phyloP scores from a whole-genome alignment of 2,888 invertebrate species.

The Patella pellucida region DNA sequence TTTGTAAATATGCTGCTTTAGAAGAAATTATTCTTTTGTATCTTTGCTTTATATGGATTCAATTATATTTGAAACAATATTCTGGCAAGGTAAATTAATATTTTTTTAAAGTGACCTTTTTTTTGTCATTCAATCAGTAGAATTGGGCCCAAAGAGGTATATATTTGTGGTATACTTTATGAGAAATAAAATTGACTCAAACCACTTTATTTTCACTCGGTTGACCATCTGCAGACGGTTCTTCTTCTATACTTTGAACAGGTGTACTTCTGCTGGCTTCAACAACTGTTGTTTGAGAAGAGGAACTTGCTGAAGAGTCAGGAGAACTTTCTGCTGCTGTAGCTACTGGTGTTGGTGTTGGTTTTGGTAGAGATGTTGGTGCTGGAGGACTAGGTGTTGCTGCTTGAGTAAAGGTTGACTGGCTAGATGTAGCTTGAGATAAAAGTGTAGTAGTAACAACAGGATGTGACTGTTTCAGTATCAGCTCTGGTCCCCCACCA shows the following conservation, averaged over 20 bases:
- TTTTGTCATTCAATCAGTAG: no score
- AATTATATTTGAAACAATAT: no score
- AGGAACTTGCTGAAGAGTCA: not conserved
- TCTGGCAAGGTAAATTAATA: no score
- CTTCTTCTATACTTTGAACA: not conserved
- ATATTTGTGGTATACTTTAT: no score
- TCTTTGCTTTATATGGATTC: no score
- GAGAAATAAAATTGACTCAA: no score
- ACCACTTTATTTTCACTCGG: not conserved
- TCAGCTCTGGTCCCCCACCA: conserved; percentile 89
- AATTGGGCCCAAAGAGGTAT: no score
- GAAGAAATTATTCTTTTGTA: no score
- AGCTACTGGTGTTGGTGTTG: not conserved
- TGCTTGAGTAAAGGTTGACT: not conserved
- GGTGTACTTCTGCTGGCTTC: not conserved
- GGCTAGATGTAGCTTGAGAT: not conserved
- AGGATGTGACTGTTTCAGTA: conserved; percentile 51
- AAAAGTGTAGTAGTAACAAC: conserved; percentile 69
- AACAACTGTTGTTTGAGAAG: not conserved
- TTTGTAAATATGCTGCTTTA: no score
- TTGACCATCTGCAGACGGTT: not conserved
- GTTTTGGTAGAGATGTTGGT: not conserved
- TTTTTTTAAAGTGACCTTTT: no score
- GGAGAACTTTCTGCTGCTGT: not conserved
- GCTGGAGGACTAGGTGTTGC: not conserved